Base-by-base conservation (phyloP, 2,113 vertebrate genomes). In the Danionella cerebrum region DNA sequence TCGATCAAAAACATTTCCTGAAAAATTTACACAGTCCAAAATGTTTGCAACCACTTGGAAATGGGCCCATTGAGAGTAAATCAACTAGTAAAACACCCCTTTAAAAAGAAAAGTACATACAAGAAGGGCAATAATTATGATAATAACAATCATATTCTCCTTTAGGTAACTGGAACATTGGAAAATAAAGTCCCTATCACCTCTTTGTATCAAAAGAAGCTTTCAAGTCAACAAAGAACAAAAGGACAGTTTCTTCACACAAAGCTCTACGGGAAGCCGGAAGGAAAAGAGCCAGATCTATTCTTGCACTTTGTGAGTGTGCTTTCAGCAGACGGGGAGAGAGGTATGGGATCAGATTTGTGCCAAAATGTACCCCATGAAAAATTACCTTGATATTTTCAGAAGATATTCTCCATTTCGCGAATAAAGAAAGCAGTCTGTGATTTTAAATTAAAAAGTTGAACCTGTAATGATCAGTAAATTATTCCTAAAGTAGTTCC, bases 271-370 rank as follows among this genome's bases (percentile, higher is more conserved):
- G 84, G 88, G 85, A 70, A 70, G 78, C 83, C 78, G 83, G 72
- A 76, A 82, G 76, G 72, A 65, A 76, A 74, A 68, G 72, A 79
- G 81, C 85, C 81, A 65, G 82, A 90, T 87, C 84, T 84, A 90
- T 81, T 73, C 90, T 91, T 93, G 93, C 93, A 98, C 93, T 94
- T 92, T 86, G 93, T 93, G 94, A 94, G 86, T 95, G 94, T 97
- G 95, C 94, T 94, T 92, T 90, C 88, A 92, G 90, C 89, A 89
- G 87, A 89, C 85, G 81, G 84, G 86, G 84, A 82, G 83, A n/a
- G n/a, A n/a, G n/a, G n/a, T n/a, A n/a, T n/a, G n/a, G n/a, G n/a
- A n/a, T n/a, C n/a, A n/a, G n/a, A n/a, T n/a, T n/a, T n/a, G n/a
- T n/a, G n/a, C n/a, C n/a, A n/a, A n/a, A n/a, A n/a, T n/a, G n/a